Conservation (phyloP, 2,888 invertebrate species). For the Polia nebulosa region DNA sequence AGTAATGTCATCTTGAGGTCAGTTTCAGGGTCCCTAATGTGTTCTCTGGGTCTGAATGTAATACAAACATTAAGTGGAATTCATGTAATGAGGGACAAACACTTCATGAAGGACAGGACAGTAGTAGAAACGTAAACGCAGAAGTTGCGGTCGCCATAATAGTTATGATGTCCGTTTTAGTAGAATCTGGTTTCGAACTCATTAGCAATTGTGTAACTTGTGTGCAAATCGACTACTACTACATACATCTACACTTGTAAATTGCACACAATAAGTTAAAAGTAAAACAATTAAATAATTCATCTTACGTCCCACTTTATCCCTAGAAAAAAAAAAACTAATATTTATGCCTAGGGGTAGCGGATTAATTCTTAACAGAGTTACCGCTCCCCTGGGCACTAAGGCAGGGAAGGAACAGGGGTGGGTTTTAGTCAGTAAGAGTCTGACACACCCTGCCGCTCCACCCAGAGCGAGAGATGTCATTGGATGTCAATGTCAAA, state of each 20-base stretch:
- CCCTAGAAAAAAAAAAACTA: no score
- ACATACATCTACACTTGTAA: neutral
- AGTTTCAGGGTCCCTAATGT: conserved; percentile 34
- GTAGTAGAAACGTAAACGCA: conserved; percentile 5
- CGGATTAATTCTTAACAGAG: no score
- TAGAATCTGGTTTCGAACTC: conserved; percentile 7
- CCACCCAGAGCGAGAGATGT: no score
- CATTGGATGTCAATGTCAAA: no score
- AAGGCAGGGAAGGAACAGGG: no score
- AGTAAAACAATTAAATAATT: no score
- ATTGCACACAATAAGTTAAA: no score
- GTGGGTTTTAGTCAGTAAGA: no score
- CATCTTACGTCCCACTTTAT: no score
- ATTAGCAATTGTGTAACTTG: neutral
- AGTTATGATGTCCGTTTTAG: neutral
- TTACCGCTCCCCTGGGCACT: no score
- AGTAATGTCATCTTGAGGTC: conserved; percentile 27
- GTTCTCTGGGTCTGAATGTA: conserved; percentile 33
- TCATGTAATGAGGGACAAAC: conserved; percentile 27
- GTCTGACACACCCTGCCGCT: no score
- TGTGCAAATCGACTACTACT: neutral
- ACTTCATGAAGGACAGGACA: conserved; percentile 27
- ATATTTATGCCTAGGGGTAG: no score
- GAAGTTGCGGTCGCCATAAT: conserved; percentile 1
- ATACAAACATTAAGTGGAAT: conserved; percentile 35